phyloP scores from a whole-genome alignment of 2,113 vertebrate genomes.

The Leptobrachium ailaonicum region DNA sequence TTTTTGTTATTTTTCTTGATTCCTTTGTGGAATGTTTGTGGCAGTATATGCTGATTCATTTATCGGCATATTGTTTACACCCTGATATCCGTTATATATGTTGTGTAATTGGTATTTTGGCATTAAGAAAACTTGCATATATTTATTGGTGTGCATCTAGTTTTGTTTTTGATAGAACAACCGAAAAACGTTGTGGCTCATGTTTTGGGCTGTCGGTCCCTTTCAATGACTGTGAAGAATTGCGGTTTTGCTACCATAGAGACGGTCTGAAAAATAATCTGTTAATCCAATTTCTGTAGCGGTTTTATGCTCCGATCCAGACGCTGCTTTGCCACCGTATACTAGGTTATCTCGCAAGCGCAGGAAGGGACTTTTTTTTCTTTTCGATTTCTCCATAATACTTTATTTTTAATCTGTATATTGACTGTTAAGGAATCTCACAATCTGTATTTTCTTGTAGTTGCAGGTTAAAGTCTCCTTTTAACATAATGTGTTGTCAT shows the following conservation, averaged over 20 bases:
- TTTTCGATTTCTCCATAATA: too few species aligned
- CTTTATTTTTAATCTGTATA: not conserved
- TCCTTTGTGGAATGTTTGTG: too few species aligned
- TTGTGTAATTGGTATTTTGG: too few species aligned
- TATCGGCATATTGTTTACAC: too few species aligned
- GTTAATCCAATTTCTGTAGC: not conserved
- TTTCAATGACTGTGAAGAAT: not conserved
- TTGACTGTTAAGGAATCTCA: not conserved
- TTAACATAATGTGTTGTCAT: not conserved
- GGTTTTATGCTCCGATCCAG: not conserved
- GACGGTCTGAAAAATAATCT: not conserved
- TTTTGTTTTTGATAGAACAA: not conserved
- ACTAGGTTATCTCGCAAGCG: not conserved
- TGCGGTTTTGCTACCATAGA: not conserved
- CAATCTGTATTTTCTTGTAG: not conserved
- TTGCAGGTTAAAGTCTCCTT: conserved; percentile 1
- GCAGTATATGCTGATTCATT: too few species aligned
- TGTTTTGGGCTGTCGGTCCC: not conserved
- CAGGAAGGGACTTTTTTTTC: not conserved
- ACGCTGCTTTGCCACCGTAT: not conserved
- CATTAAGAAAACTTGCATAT: too few species aligned
- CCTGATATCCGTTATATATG: too few species aligned
- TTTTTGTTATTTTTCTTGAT: too few species aligned
- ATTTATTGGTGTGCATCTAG: too few species aligned
- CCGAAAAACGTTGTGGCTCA: not conserved